A percentile compares a stretch with the other conserved stretches of the same genome.
Evolutionary conservation across 2,797 vertebrate species (phyloP).

Genomic region (Morus bassanus): DNA sequence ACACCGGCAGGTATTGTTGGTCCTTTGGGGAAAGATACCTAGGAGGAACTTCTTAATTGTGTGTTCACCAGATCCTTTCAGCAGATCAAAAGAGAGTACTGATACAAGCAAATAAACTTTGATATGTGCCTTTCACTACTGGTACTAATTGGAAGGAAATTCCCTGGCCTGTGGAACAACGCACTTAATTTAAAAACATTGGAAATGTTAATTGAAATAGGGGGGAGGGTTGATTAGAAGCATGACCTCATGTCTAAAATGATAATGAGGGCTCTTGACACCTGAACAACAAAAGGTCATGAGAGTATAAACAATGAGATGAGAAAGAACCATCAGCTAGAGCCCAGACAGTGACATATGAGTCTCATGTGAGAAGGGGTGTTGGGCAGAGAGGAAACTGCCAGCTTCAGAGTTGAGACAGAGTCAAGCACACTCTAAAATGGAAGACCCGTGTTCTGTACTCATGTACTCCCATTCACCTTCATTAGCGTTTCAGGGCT

Average conservation of each 20-base stretch:
- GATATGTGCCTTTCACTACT: constrained; percentile 48
- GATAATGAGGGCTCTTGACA: constrained; percentile 50
- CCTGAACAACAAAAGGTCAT: constrained; percentile 45
- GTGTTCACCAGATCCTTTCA: constrained; percentile 46
- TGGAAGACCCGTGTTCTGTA: background rate
- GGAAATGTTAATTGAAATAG: constrained; percentile 59
- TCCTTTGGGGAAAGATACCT: constrained; percentile 47
- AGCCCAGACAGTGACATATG: background rate
- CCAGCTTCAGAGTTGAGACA: background rate
- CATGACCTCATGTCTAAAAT: constrained; percentile 48
- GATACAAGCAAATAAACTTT: constrained; percentile 65
- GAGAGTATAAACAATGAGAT: constrained; percentile 36
- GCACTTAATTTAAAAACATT: constrained; percentile 52
- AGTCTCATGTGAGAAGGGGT: background rate
- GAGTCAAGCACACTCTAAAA: background rate
- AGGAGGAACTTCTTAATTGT: constrained; percentile 67
- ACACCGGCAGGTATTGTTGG: constrained; percentile 28
- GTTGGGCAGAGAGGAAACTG: background rate
- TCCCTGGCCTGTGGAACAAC: constrained; percentile 10
- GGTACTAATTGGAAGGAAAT: constrained; percentile 64
- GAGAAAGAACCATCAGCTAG: background rate
- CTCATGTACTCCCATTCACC: background rate
- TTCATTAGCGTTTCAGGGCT: background rate
- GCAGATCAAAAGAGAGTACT: constrained; percentile 55
- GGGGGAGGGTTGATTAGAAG: constrained; percentile 36